Evolutionary conservation across 2,113 vertebrate species (phyloP).

Genomic region (Fulica atra): DNA sequence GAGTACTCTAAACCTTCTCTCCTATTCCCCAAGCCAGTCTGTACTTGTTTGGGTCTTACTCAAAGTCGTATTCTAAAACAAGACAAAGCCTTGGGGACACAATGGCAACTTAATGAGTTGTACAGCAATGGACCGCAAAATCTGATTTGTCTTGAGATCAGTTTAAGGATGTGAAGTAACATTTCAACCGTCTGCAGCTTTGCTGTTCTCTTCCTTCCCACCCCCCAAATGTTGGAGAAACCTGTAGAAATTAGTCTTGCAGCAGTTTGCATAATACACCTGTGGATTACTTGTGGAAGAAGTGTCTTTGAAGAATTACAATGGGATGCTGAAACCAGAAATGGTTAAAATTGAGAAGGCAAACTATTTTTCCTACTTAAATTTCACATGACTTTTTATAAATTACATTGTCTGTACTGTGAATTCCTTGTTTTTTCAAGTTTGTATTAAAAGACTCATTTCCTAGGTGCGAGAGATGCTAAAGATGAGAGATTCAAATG

Average conservation of each 20-base stretch:
- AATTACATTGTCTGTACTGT: background rate
- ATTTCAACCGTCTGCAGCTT: background rate
- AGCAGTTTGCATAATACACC: background rate
- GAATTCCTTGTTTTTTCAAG: background rate
- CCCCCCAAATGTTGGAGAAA: background rate
- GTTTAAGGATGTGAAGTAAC: background rate
- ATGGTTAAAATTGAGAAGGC: background rate
- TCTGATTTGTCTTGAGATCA: background rate
- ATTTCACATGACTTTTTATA: background rate
- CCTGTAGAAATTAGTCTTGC: background rate
- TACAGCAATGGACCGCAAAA: background rate
- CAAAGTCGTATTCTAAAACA: background rate
- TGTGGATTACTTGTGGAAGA: background rate
- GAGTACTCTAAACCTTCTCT: background rate
- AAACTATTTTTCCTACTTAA: background rate
- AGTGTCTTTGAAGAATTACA: background rate
- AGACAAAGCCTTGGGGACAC: background rate
- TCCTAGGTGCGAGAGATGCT: slow-evolving; percentile 95
- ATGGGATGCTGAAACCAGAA: background rate
- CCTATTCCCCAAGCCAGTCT: background rate
- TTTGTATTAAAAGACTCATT: slow-evolving; percentile 41
- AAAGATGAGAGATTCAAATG: slow-evolving; percentile 97
- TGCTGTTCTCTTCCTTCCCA: background rate
- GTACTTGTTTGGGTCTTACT: background rate
- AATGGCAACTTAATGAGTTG: background rate